Evolutionary conservation across 37 sponge, comb jelly and placozoan species (phyloP).

Genomic region (Aplysina aerophoba): DNA sequence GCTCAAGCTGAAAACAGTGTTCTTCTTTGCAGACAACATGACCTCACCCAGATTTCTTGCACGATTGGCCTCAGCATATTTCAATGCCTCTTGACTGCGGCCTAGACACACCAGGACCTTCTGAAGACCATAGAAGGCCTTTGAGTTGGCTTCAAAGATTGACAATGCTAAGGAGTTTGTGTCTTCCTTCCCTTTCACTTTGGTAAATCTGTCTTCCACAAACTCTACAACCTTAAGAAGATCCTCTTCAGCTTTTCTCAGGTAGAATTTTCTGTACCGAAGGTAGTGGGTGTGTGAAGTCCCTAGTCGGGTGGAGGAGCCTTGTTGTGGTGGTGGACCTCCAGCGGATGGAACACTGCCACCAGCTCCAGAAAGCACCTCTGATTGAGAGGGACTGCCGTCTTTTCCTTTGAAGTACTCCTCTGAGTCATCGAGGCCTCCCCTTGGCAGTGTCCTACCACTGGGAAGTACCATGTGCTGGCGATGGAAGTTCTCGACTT

Average conservation of each 20-base stretch:
- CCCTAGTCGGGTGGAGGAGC: not conserved
- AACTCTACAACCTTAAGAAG: slow-evolving; percentile 42
- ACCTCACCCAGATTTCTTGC: slow-evolving; percentile 75
- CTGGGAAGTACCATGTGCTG: not conserved
- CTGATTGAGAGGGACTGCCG: not conserved
- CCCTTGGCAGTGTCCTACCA: not conserved
- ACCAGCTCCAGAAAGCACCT: not conserved
- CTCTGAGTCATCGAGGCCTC: slow-evolving; percentile 3
- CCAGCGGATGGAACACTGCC: no score
- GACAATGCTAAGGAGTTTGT: slow-evolving; percentile 62
- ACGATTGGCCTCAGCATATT: slow-evolving; percentile 60
- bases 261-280: not conserved
- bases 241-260: slow-evolving; percentile 17
- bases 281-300: slow-evolving; percentile 21
- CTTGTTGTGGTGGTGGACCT: not conserved
- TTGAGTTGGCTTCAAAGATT: slow-evolving; percentile 63
- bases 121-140: slow-evolving; percentile 64
- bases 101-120: slow-evolving; percentile 49
- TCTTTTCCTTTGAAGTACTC: not conserved
- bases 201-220: slow-evolving; percentile 45
- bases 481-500: not conserved
- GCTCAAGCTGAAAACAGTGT: no score
- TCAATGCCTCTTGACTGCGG: slow-evolving; percentile 41
- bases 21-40: slow-evolving; percentile 14
- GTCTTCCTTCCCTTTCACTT: slow-evolving; percentile 49